Evolutionary conservation across 2,888 invertebrate genomes (phyloP), one percentile per base, ranked within the genome.

Genomic region (Frankliniella intonsa): DNA sequence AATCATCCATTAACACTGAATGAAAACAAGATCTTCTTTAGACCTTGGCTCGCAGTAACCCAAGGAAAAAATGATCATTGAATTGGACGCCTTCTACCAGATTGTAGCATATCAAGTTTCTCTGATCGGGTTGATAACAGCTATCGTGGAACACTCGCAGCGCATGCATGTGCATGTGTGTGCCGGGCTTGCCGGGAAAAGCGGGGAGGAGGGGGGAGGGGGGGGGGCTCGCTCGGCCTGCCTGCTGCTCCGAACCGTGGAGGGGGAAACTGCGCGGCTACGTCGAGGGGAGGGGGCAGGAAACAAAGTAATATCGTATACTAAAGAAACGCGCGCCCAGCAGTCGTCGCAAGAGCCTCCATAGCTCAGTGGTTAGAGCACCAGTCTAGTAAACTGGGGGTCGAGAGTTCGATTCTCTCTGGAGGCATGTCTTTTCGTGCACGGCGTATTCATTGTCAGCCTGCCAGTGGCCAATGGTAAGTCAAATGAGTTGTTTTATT

Each of bases 311-410:
- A 0, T 14, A 17, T 19, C 11, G 62, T 62, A n/a, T 62, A 19
- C 3, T 8, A 62, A 17, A 17, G 14, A 62, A 62, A 17, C 7
- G n/a, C 3, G 7, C 11, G 0, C 1, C 55, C 69, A 0, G 9
- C 25, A 0, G 11, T 55, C 55, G 17, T 12, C 22, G 2, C 69
- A 69, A 22, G n/a, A 12, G 69, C 69, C 69, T 76, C 69, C 69
- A 76, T 76, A 76, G 69, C 69, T 76, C 69, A 76, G 69, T 76
- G 69, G 69, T 76, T 76, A 76, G 69, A 76, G 69, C 69, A 76
- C 69, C 69, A 76, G 69, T 76, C 69, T 76, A 76, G 69, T 76
- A 76, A 76, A 76, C 69, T 76, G 69, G 69, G 69, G 69, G 69
- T 76, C 69, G 69, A 76, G 69, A 76, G 69, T 76, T 76, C 69